Base-by-base conservation (phyloP, 2,113 vertebrate species). In the Jacana jacana region DNA sequence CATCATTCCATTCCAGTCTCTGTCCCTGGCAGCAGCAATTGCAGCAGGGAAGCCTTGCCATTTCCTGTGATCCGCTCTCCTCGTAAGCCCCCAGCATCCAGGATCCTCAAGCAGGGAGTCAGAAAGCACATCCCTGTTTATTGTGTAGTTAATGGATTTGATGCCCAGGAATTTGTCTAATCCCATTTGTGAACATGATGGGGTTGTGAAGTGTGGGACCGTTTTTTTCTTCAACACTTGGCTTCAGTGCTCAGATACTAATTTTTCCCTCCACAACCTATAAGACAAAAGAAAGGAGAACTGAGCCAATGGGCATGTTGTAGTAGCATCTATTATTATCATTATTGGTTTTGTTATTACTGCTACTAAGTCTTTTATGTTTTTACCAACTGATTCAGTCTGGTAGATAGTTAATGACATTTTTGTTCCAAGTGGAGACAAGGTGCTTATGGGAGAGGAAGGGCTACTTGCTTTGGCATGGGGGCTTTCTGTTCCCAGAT, bases 11-110 rank as follows among this genome's bases (percentile, higher is more conserved):
- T 72, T 84, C 10, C 2, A 10, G 40, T 13, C 48, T 54, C 11
- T 61, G 35, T 78, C 14, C 10, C 40, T 25, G 22, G 15, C 33
- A 48, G 63, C 14, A 60, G 57, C 42, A 31, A 7, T 28, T 40
- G 52, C 70, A 27, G 33, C 39, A 42, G 60, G 46, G 60, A 57
- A 39, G 28, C 35, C 5, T 3, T 23, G 7, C 35, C 10, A 1
- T 49, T 55, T 20, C 6, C 37, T 68, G 42, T 71, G 48, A 23
- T 40, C 44, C 23, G 0, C 37, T 63, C 16, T 10, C 28, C 52
- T n/a, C 2, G 0, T 22, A 42, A 13, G 3, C 3, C 9, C 2
- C 17, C 12, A 9, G 37, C 18, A 7, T 18, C 44, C 48, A 35
- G 37, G 30, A n/a, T 14, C 3, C 0, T 46, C 18, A 5, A 3